Conservation (phyloP, 2,797 vertebrate genomes). For the Paedocypris micromegethes region DNA sequence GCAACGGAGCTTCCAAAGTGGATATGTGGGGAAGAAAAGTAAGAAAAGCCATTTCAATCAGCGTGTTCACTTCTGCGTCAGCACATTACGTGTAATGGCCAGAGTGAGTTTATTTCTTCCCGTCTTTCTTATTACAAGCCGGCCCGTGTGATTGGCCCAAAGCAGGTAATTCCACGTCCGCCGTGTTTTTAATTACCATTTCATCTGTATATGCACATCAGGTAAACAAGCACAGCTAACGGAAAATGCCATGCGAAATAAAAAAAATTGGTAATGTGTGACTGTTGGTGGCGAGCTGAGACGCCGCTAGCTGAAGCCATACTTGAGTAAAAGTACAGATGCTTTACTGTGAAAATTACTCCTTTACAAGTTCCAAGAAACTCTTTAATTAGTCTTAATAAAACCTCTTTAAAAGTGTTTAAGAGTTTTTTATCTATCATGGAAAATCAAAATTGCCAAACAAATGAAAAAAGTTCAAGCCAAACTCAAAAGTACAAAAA, state of each 20-base stretch:
- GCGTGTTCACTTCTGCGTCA: constrained; percentile 28
- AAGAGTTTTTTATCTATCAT: no score
- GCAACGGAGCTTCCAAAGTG: constrained; percentile 11
- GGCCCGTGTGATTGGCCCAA: constrained; percentile 29
- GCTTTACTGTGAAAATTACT: no score
- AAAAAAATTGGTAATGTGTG: no score
- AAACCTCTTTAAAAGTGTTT: no score
- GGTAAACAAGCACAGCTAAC: constrained; percentile 26
- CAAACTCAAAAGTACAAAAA: no score
- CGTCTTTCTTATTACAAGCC: constrained; percentile 23
- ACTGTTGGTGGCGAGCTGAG: no score
- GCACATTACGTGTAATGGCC: constrained; percentile 33
- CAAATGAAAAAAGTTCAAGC: no score
- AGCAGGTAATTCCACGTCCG: constrained; percentile 40
- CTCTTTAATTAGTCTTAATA: no score
- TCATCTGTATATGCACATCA: constrained; percentile 37
- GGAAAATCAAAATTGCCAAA: constrained; percentile 24
- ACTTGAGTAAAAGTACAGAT: no score
- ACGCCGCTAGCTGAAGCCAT: no score
- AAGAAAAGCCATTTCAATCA: constrained; percentile 38
- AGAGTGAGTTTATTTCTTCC: constrained; percentile 25
- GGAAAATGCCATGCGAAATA: constrained; percentile 9
- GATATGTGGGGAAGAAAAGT: constrained; percentile 26
- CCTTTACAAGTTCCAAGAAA: no score
- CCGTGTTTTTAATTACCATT: constrained; percentile 45